phyloP scores from a whole-genome alignment of 2,888 invertebrate species.

The Tetanocera ferruginea region DNA sequence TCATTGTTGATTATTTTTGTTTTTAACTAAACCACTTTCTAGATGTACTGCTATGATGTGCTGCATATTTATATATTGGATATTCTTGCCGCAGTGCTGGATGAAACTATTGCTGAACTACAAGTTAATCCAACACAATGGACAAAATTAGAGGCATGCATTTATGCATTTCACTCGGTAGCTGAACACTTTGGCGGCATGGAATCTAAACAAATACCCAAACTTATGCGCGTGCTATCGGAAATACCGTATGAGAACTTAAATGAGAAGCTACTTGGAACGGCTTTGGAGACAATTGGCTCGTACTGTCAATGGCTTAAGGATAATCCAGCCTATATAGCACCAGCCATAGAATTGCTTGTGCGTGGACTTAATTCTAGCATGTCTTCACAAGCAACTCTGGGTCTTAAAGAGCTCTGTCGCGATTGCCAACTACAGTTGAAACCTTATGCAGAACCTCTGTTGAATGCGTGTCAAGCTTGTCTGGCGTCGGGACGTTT shows the following conservation, averaged over 20 bases:
- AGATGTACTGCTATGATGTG: conserved; percentile 90
- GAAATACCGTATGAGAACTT: conserved; percentile 76
- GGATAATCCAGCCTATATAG: conserved; percentile 78
- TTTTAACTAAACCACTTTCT: conserved; percentile 48
- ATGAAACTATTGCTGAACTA: conserved; percentile 71
- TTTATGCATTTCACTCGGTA: conserved; percentile 77
- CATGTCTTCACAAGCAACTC: conserved; percentile 84
- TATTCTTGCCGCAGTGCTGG: conserved; percentile 77
- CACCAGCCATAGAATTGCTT: conserved; percentile 78
- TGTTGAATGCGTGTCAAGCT: conserved; percentile 80
- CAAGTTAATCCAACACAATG: conserved; percentile 70
- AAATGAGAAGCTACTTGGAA: conserved; percentile 76
- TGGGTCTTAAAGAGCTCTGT: conserved; percentile 90
- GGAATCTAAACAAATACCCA: conserved; percentile 73
- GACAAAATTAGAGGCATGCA: conserved; percentile 76
- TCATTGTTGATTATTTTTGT: background rate
- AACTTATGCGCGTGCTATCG: conserved; percentile 75
- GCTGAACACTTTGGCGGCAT: conserved; percentile 75
- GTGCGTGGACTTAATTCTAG: conserved; percentile 77
- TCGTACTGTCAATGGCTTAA: conserved; percentile 90
- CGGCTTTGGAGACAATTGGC: conserved; percentile 84
- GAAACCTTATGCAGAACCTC: conserved; percentile 81
- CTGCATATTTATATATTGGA: conserved; percentile 81
- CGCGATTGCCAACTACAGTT: conserved; percentile 84
- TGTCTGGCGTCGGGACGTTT: conserved; percentile 73